phyloP scores from a whole-genome alignment of 2,113 vertebrate genomes.

The Carettochelys insculpta region DNA sequence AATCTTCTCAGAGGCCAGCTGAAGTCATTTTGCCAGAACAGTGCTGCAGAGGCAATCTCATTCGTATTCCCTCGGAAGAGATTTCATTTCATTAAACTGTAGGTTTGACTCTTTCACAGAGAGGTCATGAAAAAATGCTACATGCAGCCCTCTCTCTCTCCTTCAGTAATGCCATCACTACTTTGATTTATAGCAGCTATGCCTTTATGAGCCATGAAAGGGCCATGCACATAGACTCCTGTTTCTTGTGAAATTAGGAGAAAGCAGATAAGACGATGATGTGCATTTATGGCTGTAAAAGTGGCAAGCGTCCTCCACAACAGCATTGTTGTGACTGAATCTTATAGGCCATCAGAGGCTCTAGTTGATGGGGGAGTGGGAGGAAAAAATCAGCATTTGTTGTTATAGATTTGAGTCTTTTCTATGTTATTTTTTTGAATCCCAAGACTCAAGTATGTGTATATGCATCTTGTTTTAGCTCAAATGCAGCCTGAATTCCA shows the following conservation, averaged over 20 bases:
- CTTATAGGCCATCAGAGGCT: not conserved
- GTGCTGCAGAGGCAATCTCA: constrained; percentile 46
- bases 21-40: constrained; percentile 65
- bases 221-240: constrained; percentile 23
- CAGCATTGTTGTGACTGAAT: not conserved
- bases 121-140: constrained; percentile 66
- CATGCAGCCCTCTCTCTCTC: not conserved
- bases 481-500: not conserved
- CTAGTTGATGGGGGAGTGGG: not conserved
- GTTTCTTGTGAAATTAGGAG: constrained; percentile 62
- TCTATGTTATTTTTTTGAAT: not conserved
- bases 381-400: fast-evolving
- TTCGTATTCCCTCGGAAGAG: constrained; percentile 59
- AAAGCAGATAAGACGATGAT: constrained; percentile 19
- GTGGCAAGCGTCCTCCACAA: constrained; percentile 2
- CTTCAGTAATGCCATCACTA: constrained; percentile 54
- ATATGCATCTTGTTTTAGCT: not conserved
- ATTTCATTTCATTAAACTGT: constrained; percentile 75
- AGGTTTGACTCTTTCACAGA: constrained; percentile 65
- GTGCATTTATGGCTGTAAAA: constrained; percentile 47
- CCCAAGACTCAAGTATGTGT: not conserved
- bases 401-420: not conserved
- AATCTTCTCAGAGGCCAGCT: constrained; percentile 66
- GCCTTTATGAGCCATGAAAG: constrained; percentile 56
- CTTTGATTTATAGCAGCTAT: constrained; percentile 70